Base-by-base conservation (phyloP, 2,113 vertebrate species). In the Apodemus speciosus region DNA sequence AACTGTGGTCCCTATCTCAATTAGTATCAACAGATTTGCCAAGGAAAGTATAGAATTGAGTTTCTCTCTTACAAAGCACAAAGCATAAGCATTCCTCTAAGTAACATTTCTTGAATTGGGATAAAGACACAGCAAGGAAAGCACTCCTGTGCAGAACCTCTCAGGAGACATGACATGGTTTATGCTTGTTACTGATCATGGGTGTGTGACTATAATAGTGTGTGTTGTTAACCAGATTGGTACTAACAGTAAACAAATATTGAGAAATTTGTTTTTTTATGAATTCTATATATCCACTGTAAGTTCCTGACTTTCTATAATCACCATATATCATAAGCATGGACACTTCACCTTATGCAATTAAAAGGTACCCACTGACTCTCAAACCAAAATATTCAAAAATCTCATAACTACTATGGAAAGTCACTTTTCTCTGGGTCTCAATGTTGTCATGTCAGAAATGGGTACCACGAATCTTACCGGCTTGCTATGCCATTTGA, bases 1-100 rank as follows among this genome's bases (percentile, higher is more conserved):
- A 95, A 73, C 30, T 46, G 14, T 27, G 20, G 10, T 76, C 16
- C 21, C 68, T 32, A 80, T 94, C 73, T 92, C 64, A 56, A 90
- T 64, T 75, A 6, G 40, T 76, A 96, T 51, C 8, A 30, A 64
- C 18, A 88, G 56, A 83, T 95, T 91, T 92, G 88, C 72, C 49
- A 93, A 88, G 20, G 11, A 92, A 86, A 2, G n/a, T 92, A 62
- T 35, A 92, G 51, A 88, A 49, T 3, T 88, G 69, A 64, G 1
- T 16, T 88, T 94, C 92, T 92, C 79, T 69, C 32, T 87, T 18
- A 14, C 40, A 84, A 84, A 83, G 43, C 1, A 35, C 66, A 93
- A 93, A 84, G n/a, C 51, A 77, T 53, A 79, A 79, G 72, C 30
- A 89, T 83, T 73, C 43, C 69, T 14, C 5, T 53, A 40, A 27